Conservation (phyloP, 1,140 invertebrate genomes). For the Diachasma alloeum region DNA sequence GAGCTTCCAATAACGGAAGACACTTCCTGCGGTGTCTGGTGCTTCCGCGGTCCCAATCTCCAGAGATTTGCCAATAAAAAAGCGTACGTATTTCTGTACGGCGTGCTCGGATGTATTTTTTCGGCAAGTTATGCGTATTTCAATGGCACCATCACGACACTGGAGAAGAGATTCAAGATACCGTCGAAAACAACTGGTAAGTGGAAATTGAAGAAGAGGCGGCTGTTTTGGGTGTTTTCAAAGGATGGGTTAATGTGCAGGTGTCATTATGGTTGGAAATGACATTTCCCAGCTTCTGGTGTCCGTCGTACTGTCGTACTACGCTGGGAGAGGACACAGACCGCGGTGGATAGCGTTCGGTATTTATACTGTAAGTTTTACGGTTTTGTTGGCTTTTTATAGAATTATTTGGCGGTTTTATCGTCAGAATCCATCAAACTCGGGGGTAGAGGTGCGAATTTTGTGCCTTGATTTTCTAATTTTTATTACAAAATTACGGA, state of each 20-base stretch:
- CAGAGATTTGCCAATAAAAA: conserved; percentile 80
- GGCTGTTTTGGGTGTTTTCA: background rate
- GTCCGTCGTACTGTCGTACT: conserved; percentile 72
- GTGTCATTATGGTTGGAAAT: conserved; percentile 77
- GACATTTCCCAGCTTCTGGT: conserved; percentile 70
- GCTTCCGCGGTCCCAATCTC: conserved; percentile 66
- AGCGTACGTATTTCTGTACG: conserved; percentile 77
- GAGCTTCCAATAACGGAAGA: conserved; percentile 69
- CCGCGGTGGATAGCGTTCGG: conserved; percentile 78
- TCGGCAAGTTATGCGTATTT: conserved; percentile 81
- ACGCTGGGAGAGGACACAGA: conserved; percentile 73
- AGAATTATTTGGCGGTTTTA: too few species aligned
- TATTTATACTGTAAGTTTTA: conserved; percentile 68
- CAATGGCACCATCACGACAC: conserved; percentile 79
- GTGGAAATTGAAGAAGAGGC: background rate
- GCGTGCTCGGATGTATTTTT: conserved; percentile 76
- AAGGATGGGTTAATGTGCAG: conserved; percentile 47
- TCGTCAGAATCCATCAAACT: too few species aligned
- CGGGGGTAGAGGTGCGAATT: too few species aligned
- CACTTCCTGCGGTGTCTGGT: conserved; percentile 72
- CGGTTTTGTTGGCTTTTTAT: background rate
- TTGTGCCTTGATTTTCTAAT: too few species aligned
- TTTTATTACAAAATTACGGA: too few species aligned
- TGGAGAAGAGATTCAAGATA: conserved; percentile 84
- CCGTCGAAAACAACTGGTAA: conserved; percentile 78